A percentile compares a stretch with the other conserved stretches of the same genome.
These are phyloP conservation scores for Panagrolaimus sp. DNA, from an alignment of 1,140 invertebrate species.

Conservation along the genomic window DNA sequence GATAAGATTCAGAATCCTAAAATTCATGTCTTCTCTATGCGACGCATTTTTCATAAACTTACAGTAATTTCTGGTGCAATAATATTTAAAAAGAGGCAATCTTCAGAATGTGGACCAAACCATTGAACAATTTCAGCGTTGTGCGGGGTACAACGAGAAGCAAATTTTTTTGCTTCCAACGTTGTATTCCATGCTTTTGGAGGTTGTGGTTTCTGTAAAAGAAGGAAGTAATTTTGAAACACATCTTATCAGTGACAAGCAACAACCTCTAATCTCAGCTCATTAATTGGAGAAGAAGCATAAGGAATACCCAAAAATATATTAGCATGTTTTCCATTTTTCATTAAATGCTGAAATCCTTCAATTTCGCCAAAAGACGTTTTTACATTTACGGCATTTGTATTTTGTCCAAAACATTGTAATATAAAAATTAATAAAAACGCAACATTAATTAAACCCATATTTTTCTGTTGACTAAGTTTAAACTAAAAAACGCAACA, in stretches of 20 bases:
- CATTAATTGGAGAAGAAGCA: conserved; percentile 15
- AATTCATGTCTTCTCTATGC: background rate
- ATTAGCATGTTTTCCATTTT: background rate
- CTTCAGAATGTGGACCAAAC: conserved; percentile 68
- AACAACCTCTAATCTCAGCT: conserved; percentile 12
- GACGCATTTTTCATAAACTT: no score
- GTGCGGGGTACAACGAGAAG: conserved; percentile 6
- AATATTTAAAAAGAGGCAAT: conserved; percentile 90
- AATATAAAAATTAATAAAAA: no score
- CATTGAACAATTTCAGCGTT: background rate
- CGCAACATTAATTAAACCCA: no score
- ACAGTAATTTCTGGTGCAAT: conserved; percentile 68
- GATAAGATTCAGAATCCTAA: conserved; percentile 19
- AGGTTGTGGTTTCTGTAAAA: conserved; percentile 9
- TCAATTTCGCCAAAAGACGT: background rate
- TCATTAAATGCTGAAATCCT: background rate
- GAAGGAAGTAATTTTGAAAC: background rate
- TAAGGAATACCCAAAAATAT: conserved; percentile 23
- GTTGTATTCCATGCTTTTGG: conserved; percentile 4
- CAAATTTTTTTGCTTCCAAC: conserved; percentile 11
- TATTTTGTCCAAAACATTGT: no score
- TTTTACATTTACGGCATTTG: background rate
- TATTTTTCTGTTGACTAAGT: no score
- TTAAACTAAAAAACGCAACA: no score
- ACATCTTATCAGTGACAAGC: no score